These are phyloP conservation scores for Sebastes nivosus DNA, from an alignment of 2,797 vertebrate species.

Conservation along the genomic window DNA sequence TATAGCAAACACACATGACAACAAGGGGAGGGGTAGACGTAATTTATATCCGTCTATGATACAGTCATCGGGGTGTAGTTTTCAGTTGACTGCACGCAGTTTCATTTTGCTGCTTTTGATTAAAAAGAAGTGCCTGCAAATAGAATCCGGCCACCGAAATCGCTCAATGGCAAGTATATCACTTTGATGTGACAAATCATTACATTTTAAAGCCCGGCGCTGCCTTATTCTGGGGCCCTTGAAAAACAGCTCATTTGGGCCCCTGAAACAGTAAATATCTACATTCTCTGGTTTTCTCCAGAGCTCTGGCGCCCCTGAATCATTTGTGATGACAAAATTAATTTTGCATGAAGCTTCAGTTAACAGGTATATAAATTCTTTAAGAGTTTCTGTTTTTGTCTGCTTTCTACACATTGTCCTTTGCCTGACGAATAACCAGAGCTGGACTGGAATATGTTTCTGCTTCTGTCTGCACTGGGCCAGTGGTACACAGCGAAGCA, in stretches of 20 bases:
- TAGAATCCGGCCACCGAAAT: constrained; percentile 43
- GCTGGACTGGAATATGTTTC: constrained; percentile 18
- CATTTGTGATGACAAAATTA: neutral
- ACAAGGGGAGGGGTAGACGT: constrained; percentile 17
- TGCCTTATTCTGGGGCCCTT: neutral
- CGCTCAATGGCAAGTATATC: constrained; percentile 39
- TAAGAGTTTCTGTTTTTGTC: neutral
- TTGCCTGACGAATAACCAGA: constrained; percentile 1
- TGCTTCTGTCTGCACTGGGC: constrained; percentile 25
- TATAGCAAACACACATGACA: constrained; percentile 63
- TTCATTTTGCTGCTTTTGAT: constrained; percentile 59
- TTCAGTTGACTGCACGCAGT: constrained; percentile 45
- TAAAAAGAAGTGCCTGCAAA: constrained; percentile 47
- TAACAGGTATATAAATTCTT: neutral
- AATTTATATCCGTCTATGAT: constrained; percentile 52
- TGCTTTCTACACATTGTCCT: neutral
- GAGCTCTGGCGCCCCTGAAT: neutral
- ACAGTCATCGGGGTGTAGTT: constrained; percentile 44
- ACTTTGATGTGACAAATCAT: constrained; percentile 54
- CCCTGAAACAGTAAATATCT: constrained; percentile 3
- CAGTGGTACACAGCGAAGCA: constrained; percentile 38
- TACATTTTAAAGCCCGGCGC: constrained; percentile 18
- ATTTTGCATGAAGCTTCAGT: neutral
- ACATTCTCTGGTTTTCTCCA: constrained; percentile 1
- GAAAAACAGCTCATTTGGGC: neutral